Evolutionary conservation across 2,797 vertebrate genomes (phyloP).

Genomic region (Margarornis squamiger): DNA sequence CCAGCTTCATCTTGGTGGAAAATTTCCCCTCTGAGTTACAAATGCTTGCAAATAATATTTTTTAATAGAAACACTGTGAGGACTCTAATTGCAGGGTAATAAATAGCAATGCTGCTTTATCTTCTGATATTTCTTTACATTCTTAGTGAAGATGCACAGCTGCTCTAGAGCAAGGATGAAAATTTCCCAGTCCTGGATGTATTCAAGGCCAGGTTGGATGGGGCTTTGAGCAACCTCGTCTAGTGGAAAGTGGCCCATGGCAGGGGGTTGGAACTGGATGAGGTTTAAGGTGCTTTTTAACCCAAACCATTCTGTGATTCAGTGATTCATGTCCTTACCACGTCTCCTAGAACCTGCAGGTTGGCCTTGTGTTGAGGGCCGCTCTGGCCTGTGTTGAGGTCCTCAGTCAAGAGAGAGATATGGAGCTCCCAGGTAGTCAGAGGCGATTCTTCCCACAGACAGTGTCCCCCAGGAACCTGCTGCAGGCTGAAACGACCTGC

Average conservation of each 20-base stretch:
- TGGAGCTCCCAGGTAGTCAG: background rate
- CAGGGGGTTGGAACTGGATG: background rate
- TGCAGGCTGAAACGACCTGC: background rate
- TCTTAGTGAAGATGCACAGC: slow-evolving; percentile 42
- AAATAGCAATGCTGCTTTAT: slow-evolving; percentile 71
- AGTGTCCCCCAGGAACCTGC: background rate
- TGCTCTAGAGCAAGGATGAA: background rate
- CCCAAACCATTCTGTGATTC: background rate
- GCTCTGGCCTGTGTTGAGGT: background rate
- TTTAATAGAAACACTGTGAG: slow-evolving; percentile 62
- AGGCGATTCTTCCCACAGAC: background rate
- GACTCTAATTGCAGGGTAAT: slow-evolving; percentile 73
- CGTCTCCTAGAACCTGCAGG: background rate
- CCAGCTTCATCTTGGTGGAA: slow-evolving; percentile 55
- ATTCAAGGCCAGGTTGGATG: background rate
- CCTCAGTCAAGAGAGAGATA: background rate
- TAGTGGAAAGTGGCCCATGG: background rate
- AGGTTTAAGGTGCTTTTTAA: background rate
- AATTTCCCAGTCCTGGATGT: background rate
- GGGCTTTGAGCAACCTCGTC: background rate
- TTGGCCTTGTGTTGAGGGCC: fast-evolving
- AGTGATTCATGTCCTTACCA: fast-evolving
- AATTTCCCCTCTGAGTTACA: slow-evolving; percentile 52
- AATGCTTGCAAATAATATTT: slow-evolving; percentile 58
- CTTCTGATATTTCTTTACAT: slow-evolving; percentile 58